Percentiles rank a stretch among this genome's conserved stretches.
These are phyloP conservation scores for Hyposmocoma kahamanoa DNA, from an alignment of 1,140 invertebrate species.

Conservation along the genomic window DNA sequence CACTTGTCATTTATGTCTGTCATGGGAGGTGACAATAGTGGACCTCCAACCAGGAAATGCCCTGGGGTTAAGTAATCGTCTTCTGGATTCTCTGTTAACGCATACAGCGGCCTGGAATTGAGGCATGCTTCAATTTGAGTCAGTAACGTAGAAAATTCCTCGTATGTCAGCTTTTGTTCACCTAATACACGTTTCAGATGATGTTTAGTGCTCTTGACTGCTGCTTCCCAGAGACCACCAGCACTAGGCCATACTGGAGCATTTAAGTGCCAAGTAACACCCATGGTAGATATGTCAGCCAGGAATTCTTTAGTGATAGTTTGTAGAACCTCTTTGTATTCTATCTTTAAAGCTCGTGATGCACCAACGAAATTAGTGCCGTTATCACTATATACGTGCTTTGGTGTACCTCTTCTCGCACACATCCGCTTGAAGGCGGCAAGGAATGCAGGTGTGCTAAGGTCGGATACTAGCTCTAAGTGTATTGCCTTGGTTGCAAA, in stretches of 20 bases:
- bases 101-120: not conserved
- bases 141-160: not conserved
- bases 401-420: constrained; percentile 18
- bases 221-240: constrained; percentile 5
- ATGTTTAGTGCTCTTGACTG: constrained; percentile 5
- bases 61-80: constrained; percentile 1
- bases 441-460: constrained; percentile 28
- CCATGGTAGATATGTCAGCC: not conserved
- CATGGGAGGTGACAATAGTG: not conserved
- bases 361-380: constrained; percentile 41
- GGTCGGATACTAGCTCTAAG: constrained; percentile 29
- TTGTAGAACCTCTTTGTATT: not conserved
- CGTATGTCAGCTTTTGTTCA: not conserved
- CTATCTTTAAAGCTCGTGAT: not conserved
- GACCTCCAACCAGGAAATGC: not conserved
- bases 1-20: not conserved
- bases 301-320: not conserved
- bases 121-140: not conserved
- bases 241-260: not conserved
- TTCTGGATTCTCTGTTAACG: not conserved
- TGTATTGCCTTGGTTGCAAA: constrained; percentile 30
- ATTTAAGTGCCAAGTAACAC: not conserved
- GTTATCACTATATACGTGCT: constrained; percentile 31
- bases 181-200: constrained; percentile 1
- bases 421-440: constrained; percentile 30